These are phyloP conservation scores for Zhuqinia jingwanae DNA, from an alignment of 2,888 invertebrate species.

Conservation along the genomic window DNA sequence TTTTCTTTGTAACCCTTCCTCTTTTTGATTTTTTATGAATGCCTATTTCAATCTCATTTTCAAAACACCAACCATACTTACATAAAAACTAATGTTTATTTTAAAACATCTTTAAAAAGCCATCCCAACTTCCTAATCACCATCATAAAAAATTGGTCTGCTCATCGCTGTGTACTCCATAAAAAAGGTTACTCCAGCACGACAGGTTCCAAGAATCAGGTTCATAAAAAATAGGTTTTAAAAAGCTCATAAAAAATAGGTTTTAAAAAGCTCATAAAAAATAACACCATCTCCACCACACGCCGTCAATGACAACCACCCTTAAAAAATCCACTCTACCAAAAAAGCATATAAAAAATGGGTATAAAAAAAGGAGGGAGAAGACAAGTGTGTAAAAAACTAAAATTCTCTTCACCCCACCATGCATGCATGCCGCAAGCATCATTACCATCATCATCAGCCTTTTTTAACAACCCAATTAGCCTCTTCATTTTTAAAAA, in stretches of 20 bases:
- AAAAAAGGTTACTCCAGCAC: neutral
- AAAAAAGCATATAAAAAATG: constrained; percentile 9
- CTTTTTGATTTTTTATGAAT: no score
- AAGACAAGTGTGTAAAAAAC: constrained; percentile 54
- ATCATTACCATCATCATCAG: neutral
- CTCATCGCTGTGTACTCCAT: neutral
- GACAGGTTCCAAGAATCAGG: constrained; percentile 58
- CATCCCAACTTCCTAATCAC: neutral
- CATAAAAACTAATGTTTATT: no score
- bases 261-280: constrained; percentile 27
- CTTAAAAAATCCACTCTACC: neutral
- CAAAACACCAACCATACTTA: no score
- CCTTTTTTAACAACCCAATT: constrained; percentile 44
- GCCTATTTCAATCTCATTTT: no score
- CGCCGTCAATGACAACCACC: constrained; percentile 19
- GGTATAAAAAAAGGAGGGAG: neutral
- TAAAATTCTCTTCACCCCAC: neutral
- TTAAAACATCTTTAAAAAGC: no score
- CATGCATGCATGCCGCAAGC: neutral
- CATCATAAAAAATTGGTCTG: constrained; percentile 3
- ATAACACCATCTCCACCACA: neutral
- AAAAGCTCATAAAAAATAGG: constrained; percentile 58
- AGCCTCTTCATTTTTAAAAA: constrained; percentile 4
- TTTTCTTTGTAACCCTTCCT: no score
- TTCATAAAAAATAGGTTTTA: constrained; percentile 62